phyloP scores from a whole-genome alignment of 2,797 vertebrate species.

The Trematomus bernacchii region DNA sequence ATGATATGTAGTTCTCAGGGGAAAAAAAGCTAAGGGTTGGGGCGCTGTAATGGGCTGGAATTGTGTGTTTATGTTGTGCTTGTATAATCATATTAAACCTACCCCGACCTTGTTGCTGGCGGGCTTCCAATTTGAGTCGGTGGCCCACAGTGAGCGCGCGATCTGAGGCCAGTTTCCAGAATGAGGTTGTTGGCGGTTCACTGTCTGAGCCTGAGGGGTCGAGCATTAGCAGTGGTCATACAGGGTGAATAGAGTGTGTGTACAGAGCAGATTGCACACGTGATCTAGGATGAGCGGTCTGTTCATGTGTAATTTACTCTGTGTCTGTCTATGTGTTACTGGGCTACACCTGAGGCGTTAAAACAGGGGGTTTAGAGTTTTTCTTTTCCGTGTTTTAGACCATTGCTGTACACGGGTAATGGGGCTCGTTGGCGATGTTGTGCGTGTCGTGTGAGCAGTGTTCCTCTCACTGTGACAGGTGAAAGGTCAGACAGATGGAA shows the following conservation, averaged over 20 bases:
- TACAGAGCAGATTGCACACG: not conserved
- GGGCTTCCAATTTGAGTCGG: conserved; percentile 55
- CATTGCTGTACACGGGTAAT: not conserved
- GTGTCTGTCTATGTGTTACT: conserved; percentile 19
- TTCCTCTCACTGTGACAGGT: conserved; percentile 52
- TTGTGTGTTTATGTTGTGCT: conserved; percentile 44
- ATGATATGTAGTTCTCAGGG: conserved; percentile 22
- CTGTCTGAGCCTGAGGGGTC: conserved; percentile 52
- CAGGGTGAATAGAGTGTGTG: conserved; percentile 16
- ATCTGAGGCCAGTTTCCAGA: conserved; percentile 47
- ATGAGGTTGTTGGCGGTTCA: conserved; percentile 41
- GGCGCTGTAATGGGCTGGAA: conserved; percentile 31
- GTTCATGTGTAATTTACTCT: conserved; percentile 9
- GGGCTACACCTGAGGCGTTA: conserved; percentile 28
- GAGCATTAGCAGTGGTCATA: conserved; percentile 41
- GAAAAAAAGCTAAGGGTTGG: conserved; percentile 10
- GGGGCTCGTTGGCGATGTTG: not conserved
- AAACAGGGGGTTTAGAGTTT: conserved; percentile 21
- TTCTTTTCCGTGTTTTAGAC: conserved; percentile 26
- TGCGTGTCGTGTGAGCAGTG: conserved; percentile 1
- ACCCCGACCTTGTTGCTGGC: conserved; percentile 61
- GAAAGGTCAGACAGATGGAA: conserved; percentile 58
- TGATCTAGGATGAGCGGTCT: conserved; percentile 8
- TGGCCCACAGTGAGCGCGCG: conserved; percentile 41
- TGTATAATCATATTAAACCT: conserved; percentile 49